Conservation (phyloP, 2,888 invertebrate genomes). For the Tanaodytes sp. region DNA sequence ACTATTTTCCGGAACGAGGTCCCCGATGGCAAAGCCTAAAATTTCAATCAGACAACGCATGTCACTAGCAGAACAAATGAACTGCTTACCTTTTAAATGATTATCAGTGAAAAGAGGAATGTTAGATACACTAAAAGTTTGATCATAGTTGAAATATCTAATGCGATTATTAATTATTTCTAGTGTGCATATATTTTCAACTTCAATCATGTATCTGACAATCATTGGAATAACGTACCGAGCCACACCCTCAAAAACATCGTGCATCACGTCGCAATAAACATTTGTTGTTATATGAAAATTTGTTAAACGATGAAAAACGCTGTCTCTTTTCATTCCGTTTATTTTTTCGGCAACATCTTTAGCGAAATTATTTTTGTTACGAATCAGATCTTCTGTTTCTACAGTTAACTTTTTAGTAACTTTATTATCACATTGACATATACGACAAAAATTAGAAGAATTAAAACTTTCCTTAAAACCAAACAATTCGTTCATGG, state of each 20-base stretch:
- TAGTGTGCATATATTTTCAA: constrained; percentile 7
- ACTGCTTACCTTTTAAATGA: constrained; percentile 23
- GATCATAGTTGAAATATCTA: constrained; percentile 24
- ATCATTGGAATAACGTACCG: constrained; percentile 31
- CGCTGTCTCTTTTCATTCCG: too few species aligned
- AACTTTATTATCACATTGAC: constrained; percentile 17
- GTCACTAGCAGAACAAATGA: constrained; percentile 42
- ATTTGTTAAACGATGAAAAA: constrained; percentile 38
- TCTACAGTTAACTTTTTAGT: constrained; percentile 1
- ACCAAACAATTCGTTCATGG: constrained; percentile 50
- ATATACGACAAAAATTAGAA: constrained; percentile 37
- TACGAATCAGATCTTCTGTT: constrained; percentile 31
- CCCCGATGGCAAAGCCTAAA: constrained; percentile 41
- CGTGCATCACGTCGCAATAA: constrained; percentile 47
- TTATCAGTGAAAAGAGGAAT: constrained; percentile 33
- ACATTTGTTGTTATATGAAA: constrained; percentile 29
- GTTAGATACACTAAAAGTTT: constrained; percentile 1
- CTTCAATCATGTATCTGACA: constrained; percentile 7
- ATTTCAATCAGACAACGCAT: constrained; percentile 33
- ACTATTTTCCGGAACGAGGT: constrained; percentile 35
- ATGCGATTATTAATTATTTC: constrained; percentile 34
- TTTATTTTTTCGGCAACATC: too few species aligned
- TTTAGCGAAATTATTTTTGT: constrained; percentile 41
- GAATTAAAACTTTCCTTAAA: constrained; percentile 35
- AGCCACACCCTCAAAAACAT: constrained; percentile 43